Base-by-base conservation (phyloP, 1,140 invertebrate genomes). In the Drosophila bocqueti region DNA sequence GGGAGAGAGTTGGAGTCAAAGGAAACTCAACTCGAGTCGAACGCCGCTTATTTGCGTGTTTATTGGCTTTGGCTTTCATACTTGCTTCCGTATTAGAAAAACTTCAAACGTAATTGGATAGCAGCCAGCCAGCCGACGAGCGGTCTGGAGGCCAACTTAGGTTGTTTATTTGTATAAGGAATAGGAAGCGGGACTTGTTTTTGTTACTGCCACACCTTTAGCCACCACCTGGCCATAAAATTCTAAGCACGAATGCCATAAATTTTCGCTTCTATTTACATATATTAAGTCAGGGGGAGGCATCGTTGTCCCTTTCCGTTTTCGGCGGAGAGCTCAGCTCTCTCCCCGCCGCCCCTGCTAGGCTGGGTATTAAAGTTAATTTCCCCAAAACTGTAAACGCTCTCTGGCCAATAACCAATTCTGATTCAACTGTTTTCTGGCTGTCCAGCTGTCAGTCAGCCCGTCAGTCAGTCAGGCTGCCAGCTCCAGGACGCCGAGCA, bases 71-170 rank as follows among this genome's bases (percentile, higher is more conserved):
- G 24, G 55, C 75, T 74, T 68, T 77, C 40, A 24, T 31, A 29
- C 36, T 40, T 34, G 52, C 29, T 43, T 31, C 67, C 16, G 62
- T 82, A 82, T 79, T 68, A 82, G 31, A 80, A 67, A 55, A 73
- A 79, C 83, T 87, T 87, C 73, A 89, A 87, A 84, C 62, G 84
- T 89, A 87, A 87, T 84, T 87, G 78, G 84, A 87, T 84, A 89
- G 79, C 68, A 47, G 68, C 24, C 54, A 55, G 26, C 10, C 29
- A 18, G 49, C 49, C 16, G 62, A 52, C 11, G 40, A 21, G 61
- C 18, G 50, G 42, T 21, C 67, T 49, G 67, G 34, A 47, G 47
- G 54, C 57, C 72, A 54, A 16, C 72, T 45, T 55, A n/a, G 26
- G 29, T 65, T 76, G 71, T 66, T 68, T 74, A 54, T 71, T 85